Evolutionary conservation across 2,113 vertebrate species (phyloP).

Genomic region (Tragelaphus strepsiceros): DNA sequence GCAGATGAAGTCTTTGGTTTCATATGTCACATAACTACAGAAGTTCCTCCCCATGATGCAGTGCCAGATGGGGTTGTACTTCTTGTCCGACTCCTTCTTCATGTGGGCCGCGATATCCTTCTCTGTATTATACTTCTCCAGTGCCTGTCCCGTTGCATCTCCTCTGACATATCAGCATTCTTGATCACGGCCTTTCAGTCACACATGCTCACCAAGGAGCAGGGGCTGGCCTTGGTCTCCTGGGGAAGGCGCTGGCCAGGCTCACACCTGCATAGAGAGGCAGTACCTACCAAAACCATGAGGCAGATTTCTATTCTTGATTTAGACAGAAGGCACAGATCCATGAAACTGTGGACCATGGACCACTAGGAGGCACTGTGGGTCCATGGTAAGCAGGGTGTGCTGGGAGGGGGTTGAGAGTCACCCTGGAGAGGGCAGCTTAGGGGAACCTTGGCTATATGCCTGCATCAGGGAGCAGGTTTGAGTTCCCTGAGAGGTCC

Average conservation of each 20-base stretch:
- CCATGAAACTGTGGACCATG: fast-evolving
- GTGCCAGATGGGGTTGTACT: fast-evolving
- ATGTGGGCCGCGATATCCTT: fast-evolving
- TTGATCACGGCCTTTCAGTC: neutral
- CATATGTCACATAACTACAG: neutral
- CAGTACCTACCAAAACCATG: fast-evolving
- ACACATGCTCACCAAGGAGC: neutral
- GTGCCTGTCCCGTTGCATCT: neutral
- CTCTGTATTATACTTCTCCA: neutral
- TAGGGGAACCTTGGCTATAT: neutral
- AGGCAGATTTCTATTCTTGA: neutral
- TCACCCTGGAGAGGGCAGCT: too few relatives aligned
- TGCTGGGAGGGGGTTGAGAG: fast-evolving
- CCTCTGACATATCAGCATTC: fast-evolving
- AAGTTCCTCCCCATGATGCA: neutral
- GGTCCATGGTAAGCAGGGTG: fast-evolving
- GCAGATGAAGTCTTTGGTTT: neutral
- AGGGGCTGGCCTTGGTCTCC: neutral
- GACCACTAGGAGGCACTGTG: neutral
- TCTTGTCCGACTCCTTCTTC: neutral
- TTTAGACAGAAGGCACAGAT: neutral
- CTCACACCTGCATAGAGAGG: neutral
- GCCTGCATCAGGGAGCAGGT: neutral
- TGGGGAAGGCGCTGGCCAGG: neutral
- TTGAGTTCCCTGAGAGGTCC: neutral